Conservation (phyloP, 2,797 vertebrate species). For the Brachyalestes nurse region DNA sequence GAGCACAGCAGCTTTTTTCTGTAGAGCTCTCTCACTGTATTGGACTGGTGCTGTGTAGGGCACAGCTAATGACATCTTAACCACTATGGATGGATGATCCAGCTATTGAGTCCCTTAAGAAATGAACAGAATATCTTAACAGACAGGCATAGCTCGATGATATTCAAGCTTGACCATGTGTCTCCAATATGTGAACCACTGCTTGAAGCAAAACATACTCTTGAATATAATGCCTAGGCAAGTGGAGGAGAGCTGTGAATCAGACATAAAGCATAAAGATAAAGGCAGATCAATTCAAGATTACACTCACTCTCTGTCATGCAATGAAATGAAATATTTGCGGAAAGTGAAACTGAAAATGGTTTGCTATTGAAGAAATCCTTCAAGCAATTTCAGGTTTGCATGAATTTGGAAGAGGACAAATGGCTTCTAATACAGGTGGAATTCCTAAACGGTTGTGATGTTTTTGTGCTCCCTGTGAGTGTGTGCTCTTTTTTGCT, state of each 20-base stretch:
- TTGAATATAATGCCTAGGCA: slow-evolving; percentile 24
- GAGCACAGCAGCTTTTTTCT: slow-evolving; percentile 46
- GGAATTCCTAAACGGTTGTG: background rate
- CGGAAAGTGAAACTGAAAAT: slow-evolving; percentile 37
- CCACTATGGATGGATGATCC: slow-evolving; percentile 49
- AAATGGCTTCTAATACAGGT: slow-evolving; percentile 9
- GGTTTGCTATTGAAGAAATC: slow-evolving; percentile 29
- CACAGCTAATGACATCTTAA: slow-evolving; percentile 57
- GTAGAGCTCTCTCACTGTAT: slow-evolving; percentile 1
- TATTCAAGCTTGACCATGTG: slow-evolving; percentile 53
- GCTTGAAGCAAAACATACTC: slow-evolving; percentile 27
- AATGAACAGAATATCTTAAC: slow-evolving; percentile 49
- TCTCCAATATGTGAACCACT: slow-evolving; percentile 43
- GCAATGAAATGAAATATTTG: slow-evolving; percentile 11
- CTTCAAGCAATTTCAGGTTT: slow-evolving; percentile 22
- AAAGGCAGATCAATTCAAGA: slow-evolving; percentile 43
- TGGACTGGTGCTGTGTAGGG: slow-evolving; percentile 28
- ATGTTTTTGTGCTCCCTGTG: slow-evolving; percentile 11
- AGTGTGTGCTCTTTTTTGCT: slow-evolving; percentile 7
- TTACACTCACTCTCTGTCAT: slow-evolving; percentile 21
- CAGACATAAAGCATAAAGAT: slow-evolving; percentile 25
- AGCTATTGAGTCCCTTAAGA: slow-evolving; percentile 53
- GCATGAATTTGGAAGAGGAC: slow-evolving; percentile 13
- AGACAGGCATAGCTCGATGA: slow-evolving; percentile 46
- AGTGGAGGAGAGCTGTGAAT: slow-evolving; percentile 1